Evolutionary conservation across 2,888 invertebrate genomes (phyloP), one percentile per base, ranked within the genome.

Genomic region (Pycnomerus fuliginosus): DNA sequence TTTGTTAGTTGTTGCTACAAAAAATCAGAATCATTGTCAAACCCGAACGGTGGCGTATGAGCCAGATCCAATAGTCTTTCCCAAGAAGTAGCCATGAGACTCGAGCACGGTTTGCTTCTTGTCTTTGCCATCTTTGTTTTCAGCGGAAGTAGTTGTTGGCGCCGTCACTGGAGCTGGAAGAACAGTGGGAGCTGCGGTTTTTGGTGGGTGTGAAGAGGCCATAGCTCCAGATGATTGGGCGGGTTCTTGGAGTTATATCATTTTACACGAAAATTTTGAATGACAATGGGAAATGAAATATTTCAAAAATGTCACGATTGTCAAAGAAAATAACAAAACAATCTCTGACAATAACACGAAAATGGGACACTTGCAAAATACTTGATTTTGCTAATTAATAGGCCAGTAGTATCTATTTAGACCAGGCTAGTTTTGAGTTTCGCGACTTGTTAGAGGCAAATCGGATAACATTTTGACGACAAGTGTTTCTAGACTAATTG

Each of bases 11-110:
- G 12, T 12, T n/a, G 10, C 11, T 3, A n/a, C 11, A 10, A 13
- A 3, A 2, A 14, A 8, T 15, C 13, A 20, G 8, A 20, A 20
- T 7, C n/a, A 43, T 30, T 12, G 8, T 8, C 40, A 42, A 74
- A 85, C 84, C 77, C 87, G 85, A 5, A 90, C 89, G 34, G 85
- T 87, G 27, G 89, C 88, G 71, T 88, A 90, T 23, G 87, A 87
- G 12, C 90, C 90, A n/a, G 82, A 80, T 3, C 89, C 89, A 55
- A 90, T 86, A 3, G 83, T 83, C 64, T 83, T 82, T 11, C 87
- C 87, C 39, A 89, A 72, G 36, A 76, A 76, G 59, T 88, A 88
- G 49, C 89, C 89, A 68, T 88, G 87, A 15, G 82, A 80, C 71
- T 88, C 86, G 20, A 90, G 76, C 30, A 88, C 85, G n/a, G 85